phyloP scores from a whole-genome alignment of 2,113 vertebrate genomes.

The Todiramphus saurophagus region DNA sequence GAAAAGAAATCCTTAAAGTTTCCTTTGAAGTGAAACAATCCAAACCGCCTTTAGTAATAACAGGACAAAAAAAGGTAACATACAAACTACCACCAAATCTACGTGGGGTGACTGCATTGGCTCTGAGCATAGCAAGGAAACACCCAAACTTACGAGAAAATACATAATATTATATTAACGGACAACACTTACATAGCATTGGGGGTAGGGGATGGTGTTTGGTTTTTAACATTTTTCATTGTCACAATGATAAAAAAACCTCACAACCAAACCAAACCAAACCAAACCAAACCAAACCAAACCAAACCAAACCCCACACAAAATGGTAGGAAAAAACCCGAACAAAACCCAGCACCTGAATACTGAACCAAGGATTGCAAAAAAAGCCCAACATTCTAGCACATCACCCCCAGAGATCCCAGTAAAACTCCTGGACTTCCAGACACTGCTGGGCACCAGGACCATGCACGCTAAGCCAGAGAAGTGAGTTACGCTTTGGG shows the following conservation, averaged over 20 bases:
- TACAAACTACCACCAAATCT: not conserved
- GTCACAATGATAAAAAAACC: not conserved
- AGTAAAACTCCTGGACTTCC: rapidly evolving
- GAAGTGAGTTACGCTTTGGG: rapidly evolving
- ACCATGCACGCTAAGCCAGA: rapidly evolving
- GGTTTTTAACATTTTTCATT: not conserved
- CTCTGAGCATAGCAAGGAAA: not conserved
- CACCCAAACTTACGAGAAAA: not conserved
- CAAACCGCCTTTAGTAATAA: not conserved
- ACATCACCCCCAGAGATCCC: not conserved
- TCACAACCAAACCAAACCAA: not conserved
- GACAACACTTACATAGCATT: not conserved
- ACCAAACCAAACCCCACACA: not conserved
- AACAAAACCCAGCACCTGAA: rapidly evolving
- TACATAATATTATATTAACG: not conserved
- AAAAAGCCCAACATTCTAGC: not conserved
- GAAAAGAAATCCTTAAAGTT: not conserved
- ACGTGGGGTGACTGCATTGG: not conserved
- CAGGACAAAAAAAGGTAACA: not conserved
- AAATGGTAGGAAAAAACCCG: not conserved
- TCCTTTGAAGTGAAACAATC: not conserved
- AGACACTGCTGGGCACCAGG: not conserved
- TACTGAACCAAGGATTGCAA: not conserved
- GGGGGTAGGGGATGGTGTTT: not conserved
- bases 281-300: not conserved